These are phyloP conservation scores for Podarcis cretensis DNA, from an alignment of 2,113 vertebrate genomes.

Conservation along the genomic window DNA sequence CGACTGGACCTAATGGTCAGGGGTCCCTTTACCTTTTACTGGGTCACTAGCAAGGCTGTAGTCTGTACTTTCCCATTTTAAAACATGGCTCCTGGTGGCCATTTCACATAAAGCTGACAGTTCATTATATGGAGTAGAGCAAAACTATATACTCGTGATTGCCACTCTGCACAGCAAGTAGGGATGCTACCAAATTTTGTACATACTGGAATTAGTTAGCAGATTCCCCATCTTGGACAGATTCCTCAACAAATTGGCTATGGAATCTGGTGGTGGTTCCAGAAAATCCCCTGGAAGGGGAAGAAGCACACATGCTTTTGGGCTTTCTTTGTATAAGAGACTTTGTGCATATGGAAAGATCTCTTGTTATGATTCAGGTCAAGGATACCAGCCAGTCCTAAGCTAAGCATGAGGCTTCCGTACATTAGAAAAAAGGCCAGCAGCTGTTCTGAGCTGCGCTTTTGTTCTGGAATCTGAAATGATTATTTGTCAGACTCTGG, in stretches of 20 bases:
- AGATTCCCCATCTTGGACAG: neutral
- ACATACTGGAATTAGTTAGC: neutral
- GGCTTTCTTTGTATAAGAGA: neutral
- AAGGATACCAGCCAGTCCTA: neutral
- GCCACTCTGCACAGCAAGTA: too few species aligned
- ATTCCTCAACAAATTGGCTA: neutral
- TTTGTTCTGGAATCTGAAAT: neutral
- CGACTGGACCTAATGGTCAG: too few species aligned
- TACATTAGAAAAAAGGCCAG: neutral
- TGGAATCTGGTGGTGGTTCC: neutral
- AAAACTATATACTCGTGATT: too few species aligned
- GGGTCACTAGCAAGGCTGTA: neutral
- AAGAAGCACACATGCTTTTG: neutral
- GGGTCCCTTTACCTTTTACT: too few species aligned
- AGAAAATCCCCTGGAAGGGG: neutral
- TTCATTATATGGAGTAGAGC: neutral
- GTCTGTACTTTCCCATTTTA: neutral
- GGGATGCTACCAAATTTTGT: neutral
- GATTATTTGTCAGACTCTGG: neutral
- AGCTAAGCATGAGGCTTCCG: neutral
- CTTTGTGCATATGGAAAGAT: neutral
- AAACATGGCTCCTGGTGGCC: neutral
- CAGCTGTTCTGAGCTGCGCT: neutral
- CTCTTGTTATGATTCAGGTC: neutral
- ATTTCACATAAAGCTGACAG: neutral